Conservation (phyloP, 2,888 invertebrate genomes). For the Octonoba sinensis region DNA sequence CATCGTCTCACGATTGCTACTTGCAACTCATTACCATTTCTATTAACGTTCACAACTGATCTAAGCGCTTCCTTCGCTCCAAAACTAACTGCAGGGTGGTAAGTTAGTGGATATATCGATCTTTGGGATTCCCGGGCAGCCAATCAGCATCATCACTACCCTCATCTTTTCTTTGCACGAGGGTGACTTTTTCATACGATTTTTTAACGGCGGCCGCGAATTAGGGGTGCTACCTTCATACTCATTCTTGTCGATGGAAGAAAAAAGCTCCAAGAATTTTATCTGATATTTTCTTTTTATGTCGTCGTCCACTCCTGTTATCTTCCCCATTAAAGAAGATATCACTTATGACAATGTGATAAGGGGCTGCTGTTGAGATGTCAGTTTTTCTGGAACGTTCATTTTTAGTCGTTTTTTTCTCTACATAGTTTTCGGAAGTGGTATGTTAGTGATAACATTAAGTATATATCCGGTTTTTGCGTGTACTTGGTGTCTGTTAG, state of each 20-base stretch:
- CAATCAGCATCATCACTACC: conserved; percentile 23
- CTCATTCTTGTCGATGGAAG: conserved; percentile 11
- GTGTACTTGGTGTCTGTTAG: too few relatives aligned
- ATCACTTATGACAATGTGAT: conserved; percentile 54
- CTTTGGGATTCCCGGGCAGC: conserved; percentile 2
- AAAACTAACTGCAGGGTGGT: background rate
- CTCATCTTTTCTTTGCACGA: conserved; percentile 2
- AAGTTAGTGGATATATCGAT: conserved; percentile 50
- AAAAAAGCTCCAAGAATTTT: conserved; percentile 17
- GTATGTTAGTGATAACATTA: too few relatives aligned
- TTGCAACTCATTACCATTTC: conserved; percentile 57
- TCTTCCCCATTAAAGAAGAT: conserved; percentile 39
- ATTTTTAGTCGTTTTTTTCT: background rate
- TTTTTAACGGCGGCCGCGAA: conserved; percentile 6
- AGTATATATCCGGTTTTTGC: too few relatives aligned
- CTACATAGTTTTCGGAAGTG: background rate
- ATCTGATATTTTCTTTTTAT: conserved; percentile 49
- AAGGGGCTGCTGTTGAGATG: conserved; percentile 2
- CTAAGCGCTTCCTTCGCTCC: conserved; percentile 5
- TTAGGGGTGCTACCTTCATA: conserved; percentile 41
- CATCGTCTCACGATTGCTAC: conserved; percentile 18
- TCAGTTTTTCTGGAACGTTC: conserved; percentile 1
- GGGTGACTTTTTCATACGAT: background rate
- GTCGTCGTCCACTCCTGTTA: conserved; percentile 16
- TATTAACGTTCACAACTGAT: conserved; percentile 60